phyloP scores from a whole-genome alignment of 2,113 vertebrate genomes.

The Nyctibius bracteatus region DNA sequence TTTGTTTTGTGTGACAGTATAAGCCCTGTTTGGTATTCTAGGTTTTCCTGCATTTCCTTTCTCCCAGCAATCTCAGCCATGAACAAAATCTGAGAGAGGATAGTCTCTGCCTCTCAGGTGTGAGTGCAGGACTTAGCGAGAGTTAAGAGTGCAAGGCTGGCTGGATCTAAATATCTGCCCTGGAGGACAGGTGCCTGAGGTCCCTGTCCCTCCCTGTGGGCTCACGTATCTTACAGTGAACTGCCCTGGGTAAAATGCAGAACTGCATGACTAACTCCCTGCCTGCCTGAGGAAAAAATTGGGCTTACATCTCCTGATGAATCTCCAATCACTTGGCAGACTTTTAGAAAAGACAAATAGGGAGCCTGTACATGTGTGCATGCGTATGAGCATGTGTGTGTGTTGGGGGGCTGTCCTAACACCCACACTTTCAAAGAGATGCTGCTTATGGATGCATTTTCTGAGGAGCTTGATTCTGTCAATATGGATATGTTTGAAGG shows the following conservation, averaged over 20 bases:
- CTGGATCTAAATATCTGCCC: not conserved
- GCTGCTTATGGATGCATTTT: not conserved
- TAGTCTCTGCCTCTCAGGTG: not conserved
- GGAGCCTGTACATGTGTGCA: not conserved
- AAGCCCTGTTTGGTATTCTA: not conserved
- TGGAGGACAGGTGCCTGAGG: not conserved
- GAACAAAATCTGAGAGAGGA: not conserved
- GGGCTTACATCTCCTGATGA: not conserved
- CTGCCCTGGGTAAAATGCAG: not conserved
- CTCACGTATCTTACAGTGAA: not conserved
- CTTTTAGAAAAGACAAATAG: not conserved
- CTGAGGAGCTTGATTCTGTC: not conserved
- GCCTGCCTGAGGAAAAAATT: not conserved
- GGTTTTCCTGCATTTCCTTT: not conserved
- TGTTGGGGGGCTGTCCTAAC: not conserved
- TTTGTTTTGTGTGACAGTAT: not conserved
- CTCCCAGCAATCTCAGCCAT: not conserved
- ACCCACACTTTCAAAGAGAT: not conserved
- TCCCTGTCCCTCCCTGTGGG: not conserved
- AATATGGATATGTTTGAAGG: not conserved
- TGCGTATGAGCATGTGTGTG: accelerated
- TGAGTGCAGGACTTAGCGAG: not conserved
- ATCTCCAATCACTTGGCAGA: not conserved
- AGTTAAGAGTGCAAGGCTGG: not conserved
- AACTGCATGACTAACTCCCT: not conserved